Conservation (phyloP, 2,797 vertebrate species). For the Hafferia zeledoni region DNA sequence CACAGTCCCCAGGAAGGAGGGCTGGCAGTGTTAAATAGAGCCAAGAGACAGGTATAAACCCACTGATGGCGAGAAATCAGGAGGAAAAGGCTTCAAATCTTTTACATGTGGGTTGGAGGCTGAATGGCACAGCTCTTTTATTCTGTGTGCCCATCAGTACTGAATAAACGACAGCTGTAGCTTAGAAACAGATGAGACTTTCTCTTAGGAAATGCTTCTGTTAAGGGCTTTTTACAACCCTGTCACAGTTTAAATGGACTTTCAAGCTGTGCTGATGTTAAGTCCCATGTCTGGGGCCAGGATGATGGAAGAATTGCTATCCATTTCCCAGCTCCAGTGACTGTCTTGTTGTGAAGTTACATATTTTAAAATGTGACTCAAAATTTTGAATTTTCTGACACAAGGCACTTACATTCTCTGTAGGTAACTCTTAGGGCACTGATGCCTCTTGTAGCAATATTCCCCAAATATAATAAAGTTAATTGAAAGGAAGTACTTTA, state of each 20-base stretch:
- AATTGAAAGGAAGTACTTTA: background rate
- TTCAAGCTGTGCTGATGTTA: constrained; percentile 35
- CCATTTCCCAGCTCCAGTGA: background rate
- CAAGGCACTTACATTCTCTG: background rate
- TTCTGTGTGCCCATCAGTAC: background rate
- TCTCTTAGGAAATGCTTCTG: constrained; percentile 3
- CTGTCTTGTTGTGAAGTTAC: background rate
- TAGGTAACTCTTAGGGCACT: background rate
- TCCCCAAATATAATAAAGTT: background rate
- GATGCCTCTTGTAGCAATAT: background rate
- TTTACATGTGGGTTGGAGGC: background rate
- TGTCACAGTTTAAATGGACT: constrained; percentile 23
- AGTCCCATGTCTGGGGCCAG: background rate
- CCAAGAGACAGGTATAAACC: background rate
- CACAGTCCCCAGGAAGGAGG: background rate
- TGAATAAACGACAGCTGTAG: constrained; percentile 6
- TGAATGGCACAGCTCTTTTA: background rate
- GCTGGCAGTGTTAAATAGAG: background rate
- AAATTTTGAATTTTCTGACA: background rate
- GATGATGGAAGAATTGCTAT: background rate
- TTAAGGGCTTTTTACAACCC: constrained; percentile 2
- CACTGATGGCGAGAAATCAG: background rate
- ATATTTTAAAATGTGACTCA: background rate
- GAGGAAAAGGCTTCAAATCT: background rate
- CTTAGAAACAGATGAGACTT: constrained; percentile 12